These are phyloP conservation scores for Macrophya alboannulata DNA, from an alignment of 2,888 invertebrate genomes.

Conservation along the genomic window DNA sequence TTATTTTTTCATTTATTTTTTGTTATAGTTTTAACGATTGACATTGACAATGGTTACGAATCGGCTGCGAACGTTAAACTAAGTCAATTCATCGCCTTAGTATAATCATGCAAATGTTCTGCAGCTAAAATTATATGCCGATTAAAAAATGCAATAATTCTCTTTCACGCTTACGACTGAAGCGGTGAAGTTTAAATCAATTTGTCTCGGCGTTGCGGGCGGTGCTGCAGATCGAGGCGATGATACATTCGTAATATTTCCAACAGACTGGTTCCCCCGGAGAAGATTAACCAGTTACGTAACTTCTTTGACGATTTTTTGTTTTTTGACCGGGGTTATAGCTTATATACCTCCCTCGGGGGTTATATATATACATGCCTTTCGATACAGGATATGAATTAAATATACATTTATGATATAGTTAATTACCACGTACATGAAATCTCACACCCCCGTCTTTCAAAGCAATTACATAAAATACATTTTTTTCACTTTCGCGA, in stretches of 20 bases:
- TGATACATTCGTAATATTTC: constrained; percentile 46
- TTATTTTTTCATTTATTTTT: not conserved
- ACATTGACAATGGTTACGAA: not conserved
- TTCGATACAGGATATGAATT: not conserved
- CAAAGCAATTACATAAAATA: constrained; percentile 24
- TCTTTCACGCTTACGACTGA: not conserved
- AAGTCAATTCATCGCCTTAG: not conserved
- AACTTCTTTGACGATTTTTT: constrained; percentile 35
- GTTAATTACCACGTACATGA: constrained; percentile 29
- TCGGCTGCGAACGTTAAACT: not conserved
- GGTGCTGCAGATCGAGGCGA: constrained; percentile 7
- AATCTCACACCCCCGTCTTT: not conserved
- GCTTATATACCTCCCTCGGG: not conserved
- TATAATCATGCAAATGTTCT: not conserved
- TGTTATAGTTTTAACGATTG: not conserved
- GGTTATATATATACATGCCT: not conserved
- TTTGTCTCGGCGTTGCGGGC: constrained; percentile 23
- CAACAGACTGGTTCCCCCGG: constrained; percentile 16
- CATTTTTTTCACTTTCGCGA: not conserved
- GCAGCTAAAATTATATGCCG: not conserved
- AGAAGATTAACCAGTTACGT: constrained; percentile 31
- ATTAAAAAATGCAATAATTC: not conserved
- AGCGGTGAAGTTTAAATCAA: constrained; percentile 40
- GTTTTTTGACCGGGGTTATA: constrained; percentile 7
- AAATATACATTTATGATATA: not conserved